Conservation (phyloP, 2,797 vertebrate genomes). For the Phalanger gymnotis region DNA sequence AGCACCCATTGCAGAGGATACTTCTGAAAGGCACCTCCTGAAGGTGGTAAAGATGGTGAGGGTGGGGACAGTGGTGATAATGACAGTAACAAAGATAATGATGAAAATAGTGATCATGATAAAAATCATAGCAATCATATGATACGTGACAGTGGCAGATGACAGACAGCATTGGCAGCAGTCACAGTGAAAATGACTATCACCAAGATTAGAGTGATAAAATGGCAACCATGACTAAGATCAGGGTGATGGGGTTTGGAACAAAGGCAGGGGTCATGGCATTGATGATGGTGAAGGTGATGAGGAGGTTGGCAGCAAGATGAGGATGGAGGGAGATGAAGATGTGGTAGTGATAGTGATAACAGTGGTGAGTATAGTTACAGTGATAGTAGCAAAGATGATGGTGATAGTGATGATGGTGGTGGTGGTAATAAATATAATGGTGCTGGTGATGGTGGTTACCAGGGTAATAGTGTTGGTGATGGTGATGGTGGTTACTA, state of each 20-base stretch:
- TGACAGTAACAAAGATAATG: not conserved
- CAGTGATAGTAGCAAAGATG: not conserved
- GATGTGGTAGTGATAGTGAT: not conserved
- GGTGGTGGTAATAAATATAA: not conserved
- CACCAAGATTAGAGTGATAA: not conserved
- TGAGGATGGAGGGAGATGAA: not conserved
- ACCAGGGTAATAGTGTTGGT: accelerated
- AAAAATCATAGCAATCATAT: not conserved
- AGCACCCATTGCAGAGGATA: too few species aligned
- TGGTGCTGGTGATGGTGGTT: not conserved
- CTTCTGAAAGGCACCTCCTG: not conserved
- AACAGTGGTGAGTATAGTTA: not conserved
- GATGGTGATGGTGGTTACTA: not conserved
- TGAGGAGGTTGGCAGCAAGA: not conserved
- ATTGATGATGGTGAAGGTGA: not conserved
- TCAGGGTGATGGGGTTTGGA: too few species aligned
- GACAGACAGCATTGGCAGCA: not conserved
- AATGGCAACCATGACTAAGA: not conserved
- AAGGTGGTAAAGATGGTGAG: not conserved
- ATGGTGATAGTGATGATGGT: not conserved
- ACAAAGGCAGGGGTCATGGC: not conserved
- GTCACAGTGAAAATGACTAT: not conserved
- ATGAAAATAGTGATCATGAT: not conserved
- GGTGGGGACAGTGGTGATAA: not conserved
- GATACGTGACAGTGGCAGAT: not conserved